Evolutionary conservation across 2,113 vertebrate species (phyloP).

Genomic region (Herpetotheres cachinnans): DNA sequence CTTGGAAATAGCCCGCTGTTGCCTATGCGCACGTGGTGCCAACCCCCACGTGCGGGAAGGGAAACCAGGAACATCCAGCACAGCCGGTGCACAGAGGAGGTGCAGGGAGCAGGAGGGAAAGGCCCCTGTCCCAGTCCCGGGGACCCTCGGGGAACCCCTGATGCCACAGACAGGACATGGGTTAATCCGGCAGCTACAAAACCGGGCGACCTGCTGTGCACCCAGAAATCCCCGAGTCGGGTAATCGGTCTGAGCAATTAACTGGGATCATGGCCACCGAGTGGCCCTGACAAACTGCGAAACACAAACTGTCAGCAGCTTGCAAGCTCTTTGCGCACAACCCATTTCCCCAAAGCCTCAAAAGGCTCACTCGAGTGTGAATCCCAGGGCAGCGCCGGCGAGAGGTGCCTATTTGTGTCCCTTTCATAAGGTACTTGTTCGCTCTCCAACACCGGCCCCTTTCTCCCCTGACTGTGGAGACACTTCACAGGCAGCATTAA

Average conservation of each 20-base stretch:
- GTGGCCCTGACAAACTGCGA: background rate
- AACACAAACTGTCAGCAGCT: background rate
- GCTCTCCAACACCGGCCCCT: background rate
- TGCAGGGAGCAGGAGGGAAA: accelerated
- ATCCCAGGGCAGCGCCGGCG: background rate
- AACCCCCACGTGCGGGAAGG: background rate
- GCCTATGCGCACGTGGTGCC: background rate
- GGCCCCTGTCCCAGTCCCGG: background rate
- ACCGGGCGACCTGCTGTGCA: background rate
- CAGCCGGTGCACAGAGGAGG: background rate
- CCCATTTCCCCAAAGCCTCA: background rate
- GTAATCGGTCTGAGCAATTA: background rate
- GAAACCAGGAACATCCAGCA: background rate
- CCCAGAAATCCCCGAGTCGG: background rate
- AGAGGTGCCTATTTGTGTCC: background rate
- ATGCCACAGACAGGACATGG: accelerated
- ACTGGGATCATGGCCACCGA: background rate
- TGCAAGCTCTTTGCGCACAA: background rate
- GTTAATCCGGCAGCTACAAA: background rate
- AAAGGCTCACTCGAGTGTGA: background rate
- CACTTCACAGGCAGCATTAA: conserved; percentile 2
- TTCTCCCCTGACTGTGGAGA: background rate
- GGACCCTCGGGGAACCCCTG: background rate
- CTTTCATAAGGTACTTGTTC: background rate
- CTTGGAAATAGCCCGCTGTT: background rate